Percentiles rank a stretch among this genome's conserved stretches.
Evolutionary conservation across 1,140 invertebrate species (phyloP).

Genomic region (Spodoptera litura): DNA sequence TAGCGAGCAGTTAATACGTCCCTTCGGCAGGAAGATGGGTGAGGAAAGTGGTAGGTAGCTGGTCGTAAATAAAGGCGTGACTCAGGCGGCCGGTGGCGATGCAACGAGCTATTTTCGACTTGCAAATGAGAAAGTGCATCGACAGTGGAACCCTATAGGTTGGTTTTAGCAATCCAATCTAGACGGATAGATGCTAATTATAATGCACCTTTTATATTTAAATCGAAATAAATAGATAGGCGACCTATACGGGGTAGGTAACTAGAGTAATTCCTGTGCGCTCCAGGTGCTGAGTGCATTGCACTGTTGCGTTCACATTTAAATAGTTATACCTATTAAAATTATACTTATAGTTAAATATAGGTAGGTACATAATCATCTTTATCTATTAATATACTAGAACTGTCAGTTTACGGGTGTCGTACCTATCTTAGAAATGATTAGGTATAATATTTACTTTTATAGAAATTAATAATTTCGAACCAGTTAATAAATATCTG

Average conservation of each 20-base stretch:
- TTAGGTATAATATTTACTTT: too few relatives aligned
- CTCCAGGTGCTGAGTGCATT: constrained; percentile 58
- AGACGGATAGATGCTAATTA: constrained; percentile 38
- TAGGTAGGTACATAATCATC: background rate
- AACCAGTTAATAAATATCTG: too few relatives aligned
- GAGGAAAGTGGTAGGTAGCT: constrained; percentile 56
- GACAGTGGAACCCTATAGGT: constrained; percentile 45
- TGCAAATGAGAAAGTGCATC: constrained; percentile 82
- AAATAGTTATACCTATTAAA: background rate
- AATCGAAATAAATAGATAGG: background rate
- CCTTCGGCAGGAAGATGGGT: constrained; percentile 58
- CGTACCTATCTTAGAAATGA: too few relatives aligned
- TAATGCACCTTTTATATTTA: background rate
- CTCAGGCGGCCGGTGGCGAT: constrained; percentile 63
- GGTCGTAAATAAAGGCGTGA: constrained; percentile 78
- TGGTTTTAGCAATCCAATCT: constrained; percentile 30
- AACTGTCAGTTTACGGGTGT: too few relatives aligned
- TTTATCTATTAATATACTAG: background rate
- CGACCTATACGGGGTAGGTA: background rate
- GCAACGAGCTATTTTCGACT: constrained; percentile 78
- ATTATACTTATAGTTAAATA: background rate
- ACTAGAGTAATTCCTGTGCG: constrained; percentile 10
- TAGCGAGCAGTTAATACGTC: constrained; percentile 47
- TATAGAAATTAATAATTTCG: too few relatives aligned
- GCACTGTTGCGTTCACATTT: constrained; percentile 38